Base-by-base conservation (phyloP, 2,113 vertebrate species). In the Mus pahari region DNA sequence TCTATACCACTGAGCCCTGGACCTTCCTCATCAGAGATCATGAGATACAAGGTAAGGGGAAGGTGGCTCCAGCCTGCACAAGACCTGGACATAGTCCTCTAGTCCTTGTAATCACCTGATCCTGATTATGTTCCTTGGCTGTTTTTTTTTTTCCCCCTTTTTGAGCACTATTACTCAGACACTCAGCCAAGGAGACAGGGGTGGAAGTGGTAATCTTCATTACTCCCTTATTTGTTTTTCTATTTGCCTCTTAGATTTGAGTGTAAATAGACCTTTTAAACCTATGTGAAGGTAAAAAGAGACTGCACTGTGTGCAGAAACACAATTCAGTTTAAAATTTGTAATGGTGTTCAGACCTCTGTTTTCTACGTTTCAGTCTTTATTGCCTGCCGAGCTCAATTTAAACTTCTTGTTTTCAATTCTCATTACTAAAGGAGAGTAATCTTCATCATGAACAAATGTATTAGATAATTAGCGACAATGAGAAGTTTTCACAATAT, bases 31-130 rank as follows among this genome's bases (percentile, higher is more conserved):
- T 90, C 97, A 70, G 78, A 92, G 66, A 3, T 3, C 31, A 66
- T 4, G 45, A 79, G 13, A 88, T 14, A 55, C 0, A 74, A 94
- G 95, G 96, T 98, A 90, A 93, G 94, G n/a, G 26, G 22, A 75
- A 86, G 88, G 28, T 45, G 90, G 7, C 31, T 66, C 31, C 26
- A 31, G 28, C n/a, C 64, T 22, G 39, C 5, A n/a, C 20, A 22
- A 81, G 71, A 39, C 60, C 39, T 28, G 45, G 73, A 48, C 10
- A 28, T 58, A 13, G 5, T 24, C 53, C 31, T 28, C 17, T n/a
- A 78, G 39, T 45, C 64, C 42, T 22, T 64, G 2, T 0, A 10
- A 10, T 33, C 64, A n/a, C 33, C 13, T 75, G 17, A 19, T 88
- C 42, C 11, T 75, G 13, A 19, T 81, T 48, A 4, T 70, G n/a